These are phyloP conservation scores for Mesocricetus auratus DNA, from an alignment of 2,113 vertebrate genomes.

Conservation along the genomic window DNA sequence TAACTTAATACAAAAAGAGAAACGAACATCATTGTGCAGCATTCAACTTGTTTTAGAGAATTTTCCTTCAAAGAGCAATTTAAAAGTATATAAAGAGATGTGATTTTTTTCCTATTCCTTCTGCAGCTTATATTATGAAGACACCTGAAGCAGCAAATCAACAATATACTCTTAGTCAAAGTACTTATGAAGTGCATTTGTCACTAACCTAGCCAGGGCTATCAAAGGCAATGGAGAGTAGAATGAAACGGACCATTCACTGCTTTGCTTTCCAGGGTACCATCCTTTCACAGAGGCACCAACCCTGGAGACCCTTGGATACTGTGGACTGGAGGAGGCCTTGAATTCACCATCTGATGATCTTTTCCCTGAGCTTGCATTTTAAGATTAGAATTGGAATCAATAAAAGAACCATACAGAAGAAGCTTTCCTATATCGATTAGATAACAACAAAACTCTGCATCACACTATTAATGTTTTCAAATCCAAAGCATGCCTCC, in stretches of 20 bases:
- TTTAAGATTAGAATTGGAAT: constrained; percentile 50
- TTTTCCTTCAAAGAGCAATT: constrained; percentile 28
- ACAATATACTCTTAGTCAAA: constrained; percentile 43
- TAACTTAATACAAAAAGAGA: background rate
- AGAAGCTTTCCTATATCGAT: background rate
- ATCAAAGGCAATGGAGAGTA: background rate
- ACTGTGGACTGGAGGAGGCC: background rate
- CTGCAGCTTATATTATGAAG: background rate
- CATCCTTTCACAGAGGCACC: background rate
- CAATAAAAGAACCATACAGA: background rate
- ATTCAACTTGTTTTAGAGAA: background rate
- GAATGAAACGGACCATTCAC: background rate
- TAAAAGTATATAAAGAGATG: background rate
- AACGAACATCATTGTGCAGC: background rate
- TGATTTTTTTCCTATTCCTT: background rate
- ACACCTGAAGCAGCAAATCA: background rate
- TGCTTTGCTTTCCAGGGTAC: background rate
- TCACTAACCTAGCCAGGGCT: background rate
- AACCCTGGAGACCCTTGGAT: background rate
- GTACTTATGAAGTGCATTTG: background rate
- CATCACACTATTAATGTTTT: background rate
- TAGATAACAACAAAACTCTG: constrained; percentile 35
- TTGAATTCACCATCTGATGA: background rate
- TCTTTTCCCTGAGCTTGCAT: background rate
- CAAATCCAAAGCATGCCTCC: constrained; percentile 17